Base-by-base conservation (phyloP, 2,797 vertebrate genomes). In the Anolis apletophallus region DNA sequence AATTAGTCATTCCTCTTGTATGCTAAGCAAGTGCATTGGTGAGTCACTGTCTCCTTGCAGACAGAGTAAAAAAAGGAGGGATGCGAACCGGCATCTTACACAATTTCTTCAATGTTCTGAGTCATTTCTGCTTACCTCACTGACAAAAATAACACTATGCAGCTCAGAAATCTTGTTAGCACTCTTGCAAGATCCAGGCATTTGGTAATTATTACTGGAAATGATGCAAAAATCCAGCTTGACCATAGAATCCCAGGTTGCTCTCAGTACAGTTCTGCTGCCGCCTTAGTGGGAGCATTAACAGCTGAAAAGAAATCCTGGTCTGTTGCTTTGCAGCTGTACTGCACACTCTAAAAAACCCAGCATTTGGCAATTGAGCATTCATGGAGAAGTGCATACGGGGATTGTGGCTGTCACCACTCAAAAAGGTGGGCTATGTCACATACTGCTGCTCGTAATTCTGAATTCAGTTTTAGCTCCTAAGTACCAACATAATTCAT, bases 31-130 rank as follows among this genome's bases (percentile, higher is more conserved):
- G 36, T 87, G 88, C 10, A 40, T 88, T 85, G 17, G 54, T 94
- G 90, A 95, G 83, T 94, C 93, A 92, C 52, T 82, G 72, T 57
- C 57, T 13, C 55, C 54, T 10, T 55, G 68, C 75, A 81, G 85
- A 64, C 85, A 1, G 80, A 82, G 50, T 85, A 81, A 73, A 68
- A 46, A 80, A 81, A 46, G 8, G 17, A 80, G 80, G 55, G 67
- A 87, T 73, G 52, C 2, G 46, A 55, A 68, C 32, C 67, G 29
- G 7, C 59, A 5, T 86, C 0, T 89, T 85, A 75, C 54, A 86
- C 68, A 91, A 0, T 79, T 80, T 89, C 26, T 68, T 64, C 81
- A 76, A 6, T 86, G 13, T 6, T 74, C 87, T 89, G 86, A 81
- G 21, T 86, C 61, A 76, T 80, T 68, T 40, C 40, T 89, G n/a